Percentiles rank a stretch among this genome's conserved stretches.
Evolutionary conservation across 2,797 vertebrate genomes (phyloP).

Genomic region (Eremophila alpestris): DNA sequence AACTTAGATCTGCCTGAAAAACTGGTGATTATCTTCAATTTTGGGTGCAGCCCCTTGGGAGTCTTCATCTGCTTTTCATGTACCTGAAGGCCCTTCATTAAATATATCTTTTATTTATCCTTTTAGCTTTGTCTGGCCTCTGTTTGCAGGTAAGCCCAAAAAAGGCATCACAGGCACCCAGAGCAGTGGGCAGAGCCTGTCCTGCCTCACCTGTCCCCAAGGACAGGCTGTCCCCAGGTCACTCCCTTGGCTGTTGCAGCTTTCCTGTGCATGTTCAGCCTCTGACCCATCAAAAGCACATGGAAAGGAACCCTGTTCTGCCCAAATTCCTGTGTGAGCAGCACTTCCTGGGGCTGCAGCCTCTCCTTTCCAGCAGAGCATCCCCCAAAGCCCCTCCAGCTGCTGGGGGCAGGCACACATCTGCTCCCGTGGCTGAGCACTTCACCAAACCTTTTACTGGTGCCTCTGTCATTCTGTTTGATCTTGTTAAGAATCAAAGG

Average conservation of each 20-base stretch:
- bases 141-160: neutral
- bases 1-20: neutral
- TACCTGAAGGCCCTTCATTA: neutral
- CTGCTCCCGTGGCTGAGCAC: neutral
- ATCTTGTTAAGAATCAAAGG: slow-evolving; percentile 35
- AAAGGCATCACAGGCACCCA: neutral
- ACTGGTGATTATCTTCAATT: fast-evolving
- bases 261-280: fast-evolving
- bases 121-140: neutral
- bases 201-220: neutral
- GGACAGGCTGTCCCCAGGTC: neutral
- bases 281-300: neutral
- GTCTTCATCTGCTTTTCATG: neutral
- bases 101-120: neutral
- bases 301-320: fast-evolving
- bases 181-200: fast-evolving
- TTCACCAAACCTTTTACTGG: neutral
- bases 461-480: neutral
- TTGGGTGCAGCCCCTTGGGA: neutral
- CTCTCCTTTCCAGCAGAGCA: fast-evolving
- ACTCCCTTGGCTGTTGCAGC: fast-evolving
- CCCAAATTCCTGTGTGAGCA: fast-evolving
- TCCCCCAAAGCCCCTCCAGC: fast-evolving
- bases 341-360: fast-evolving
- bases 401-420: fast-evolving